phyloP scores from a whole-genome alignment of 35 echinoderm and acorn worm genomes.

The Ptychodera flava region DNA sequence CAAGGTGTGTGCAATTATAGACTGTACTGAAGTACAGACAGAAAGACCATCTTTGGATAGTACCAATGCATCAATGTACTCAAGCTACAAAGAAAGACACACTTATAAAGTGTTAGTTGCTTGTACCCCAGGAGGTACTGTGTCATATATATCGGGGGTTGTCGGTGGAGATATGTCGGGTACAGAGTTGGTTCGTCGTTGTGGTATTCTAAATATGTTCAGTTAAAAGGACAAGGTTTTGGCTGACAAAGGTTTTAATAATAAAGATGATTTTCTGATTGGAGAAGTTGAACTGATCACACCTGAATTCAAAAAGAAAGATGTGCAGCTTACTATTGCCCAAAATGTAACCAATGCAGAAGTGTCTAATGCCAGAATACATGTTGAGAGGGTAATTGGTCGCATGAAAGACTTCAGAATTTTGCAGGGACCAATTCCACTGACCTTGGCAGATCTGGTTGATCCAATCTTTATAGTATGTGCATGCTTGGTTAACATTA shows the following conservation, averaged over 20 bases:
- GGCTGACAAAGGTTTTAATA: slow-evolving; percentile 76
- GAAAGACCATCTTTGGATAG: slow-evolving; percentile 35
- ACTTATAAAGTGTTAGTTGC: slow-evolving; percentile 60
- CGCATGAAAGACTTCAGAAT: slow-evolving; percentile 63
- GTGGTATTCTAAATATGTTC: slow-evolving; percentile 34
- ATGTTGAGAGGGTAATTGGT: slow-evolving; percentile 68
- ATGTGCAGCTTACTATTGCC: too few relatives aligned
- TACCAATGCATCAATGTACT: slow-evolving; percentile 66
- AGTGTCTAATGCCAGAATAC: slow-evolving; percentile 64
- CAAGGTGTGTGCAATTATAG: slow-evolving; percentile 64
- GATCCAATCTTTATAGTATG: slow-evolving; percentile 59
- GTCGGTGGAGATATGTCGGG: slow-evolving; percentile 66
- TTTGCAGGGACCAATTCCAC: slow-evolving; percentile 58
- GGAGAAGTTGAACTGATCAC: slow-evolving; percentile 61
- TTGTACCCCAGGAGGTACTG: slow-evolving; percentile 53
- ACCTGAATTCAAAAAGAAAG: too few relatives aligned
- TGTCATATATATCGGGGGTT: slow-evolving; percentile 63
- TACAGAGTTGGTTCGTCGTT: slow-evolving; percentile 43
- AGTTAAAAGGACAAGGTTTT: slow-evolving; percentile 52
- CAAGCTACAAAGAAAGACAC: slow-evolving; percentile 54
- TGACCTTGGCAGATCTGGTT: slow-evolving; percentile 70
- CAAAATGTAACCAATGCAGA: slow-evolving; percentile 26
- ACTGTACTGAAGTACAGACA: slow-evolving; percentile 74
- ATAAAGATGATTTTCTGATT: slow-evolving; percentile 57
- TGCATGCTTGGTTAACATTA: slow-evolving; percentile 60